Evolutionary conservation across 2,888 invertebrate genomes (phyloP).

Genomic region (Venusia cambrica): DNA sequence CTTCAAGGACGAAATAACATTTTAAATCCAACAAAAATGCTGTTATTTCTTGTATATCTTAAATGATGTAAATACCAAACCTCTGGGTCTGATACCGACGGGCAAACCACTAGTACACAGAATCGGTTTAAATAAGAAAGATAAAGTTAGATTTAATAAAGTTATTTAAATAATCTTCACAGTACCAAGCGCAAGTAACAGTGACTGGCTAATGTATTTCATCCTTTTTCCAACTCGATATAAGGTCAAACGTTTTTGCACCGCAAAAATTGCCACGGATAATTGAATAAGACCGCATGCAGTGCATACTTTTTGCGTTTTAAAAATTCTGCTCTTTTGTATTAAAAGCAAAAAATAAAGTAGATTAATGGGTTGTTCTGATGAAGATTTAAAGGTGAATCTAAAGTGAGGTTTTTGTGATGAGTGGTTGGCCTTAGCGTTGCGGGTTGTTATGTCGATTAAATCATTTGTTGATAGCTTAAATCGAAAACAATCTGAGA

Average conservation of each 20-base stretch:
- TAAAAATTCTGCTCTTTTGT: conserved; percentile 15
- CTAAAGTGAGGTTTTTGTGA: conserved; percentile 13
- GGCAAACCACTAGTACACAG: too few species aligned
- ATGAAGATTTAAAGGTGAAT: conserved; percentile 20
- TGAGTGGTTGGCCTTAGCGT: conserved; percentile 12
- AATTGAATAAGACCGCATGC: conserved; percentile 28
- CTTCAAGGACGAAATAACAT: too few species aligned
- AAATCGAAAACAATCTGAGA: too few species aligned
- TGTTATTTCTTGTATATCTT: too few species aligned
- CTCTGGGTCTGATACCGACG: too few species aligned
- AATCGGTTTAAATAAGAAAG: too few species aligned
- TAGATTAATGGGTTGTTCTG: conserved; percentile 17
- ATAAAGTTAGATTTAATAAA: too few species aligned
- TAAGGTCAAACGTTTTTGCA: conserved; percentile 27
- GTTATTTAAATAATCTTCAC: too few species aligned
- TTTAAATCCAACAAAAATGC: too few species aligned
- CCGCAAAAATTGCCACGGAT: conserved; percentile 17
- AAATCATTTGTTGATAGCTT: too few species aligned
- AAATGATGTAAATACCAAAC: too few species aligned
- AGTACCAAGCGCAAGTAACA: too few species aligned
- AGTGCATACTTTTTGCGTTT: conserved; percentile 25
- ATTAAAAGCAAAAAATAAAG: conserved; percentile 22
- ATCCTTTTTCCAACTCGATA: conserved; percentile 12
- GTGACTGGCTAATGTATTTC: conserved; percentile 1
- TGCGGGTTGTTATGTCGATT: conserved; percentile 1